These are phyloP conservation scores for Lagopus leucura DNA, from an alignment of 2,113 vertebrate species.

Conservation along the genomic window DNA sequence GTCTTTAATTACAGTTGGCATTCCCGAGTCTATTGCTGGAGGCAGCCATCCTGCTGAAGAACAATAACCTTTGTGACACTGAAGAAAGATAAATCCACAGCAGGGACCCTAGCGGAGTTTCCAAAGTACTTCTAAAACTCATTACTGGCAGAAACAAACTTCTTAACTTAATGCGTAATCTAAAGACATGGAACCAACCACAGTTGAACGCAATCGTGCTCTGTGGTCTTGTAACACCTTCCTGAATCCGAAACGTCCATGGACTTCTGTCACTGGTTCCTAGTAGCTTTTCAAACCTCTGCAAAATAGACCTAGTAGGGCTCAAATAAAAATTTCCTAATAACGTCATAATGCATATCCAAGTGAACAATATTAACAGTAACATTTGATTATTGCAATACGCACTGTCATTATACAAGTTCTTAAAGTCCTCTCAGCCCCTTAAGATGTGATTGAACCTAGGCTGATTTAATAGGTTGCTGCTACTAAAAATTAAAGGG, in stretches of 20 bases:
- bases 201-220: not conserved
- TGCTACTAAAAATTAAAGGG: not conserved
- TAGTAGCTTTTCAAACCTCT: not conserved
- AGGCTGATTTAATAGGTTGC: not conserved
- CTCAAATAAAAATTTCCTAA: not conserved
- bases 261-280: not conserved
- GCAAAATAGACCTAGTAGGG: not conserved
- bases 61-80: constrained; percentile 23
- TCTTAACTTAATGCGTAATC: rapidly evolving
- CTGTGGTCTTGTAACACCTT: not conserved
- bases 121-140: not conserved
- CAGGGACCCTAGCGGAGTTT: not conserved
- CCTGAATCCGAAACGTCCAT: not conserved
- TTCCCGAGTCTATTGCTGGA: not conserved
- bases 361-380: not conserved
- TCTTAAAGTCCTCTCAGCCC: not conserved
- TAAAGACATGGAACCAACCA: not conserved
- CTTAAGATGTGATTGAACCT: not conserved
- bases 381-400: not conserved
- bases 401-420: not conserved
- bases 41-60: constrained; percentile 14
- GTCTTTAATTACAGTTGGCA: constrained; percentile 55
- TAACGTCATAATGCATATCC: not conserved
- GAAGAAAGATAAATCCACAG: not conserved
- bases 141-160: not conserved